phyloP scores from a whole-genome alignment of 64 coral and sea anemone genomes.

The Catalaphyllia jardinei region DNA sequence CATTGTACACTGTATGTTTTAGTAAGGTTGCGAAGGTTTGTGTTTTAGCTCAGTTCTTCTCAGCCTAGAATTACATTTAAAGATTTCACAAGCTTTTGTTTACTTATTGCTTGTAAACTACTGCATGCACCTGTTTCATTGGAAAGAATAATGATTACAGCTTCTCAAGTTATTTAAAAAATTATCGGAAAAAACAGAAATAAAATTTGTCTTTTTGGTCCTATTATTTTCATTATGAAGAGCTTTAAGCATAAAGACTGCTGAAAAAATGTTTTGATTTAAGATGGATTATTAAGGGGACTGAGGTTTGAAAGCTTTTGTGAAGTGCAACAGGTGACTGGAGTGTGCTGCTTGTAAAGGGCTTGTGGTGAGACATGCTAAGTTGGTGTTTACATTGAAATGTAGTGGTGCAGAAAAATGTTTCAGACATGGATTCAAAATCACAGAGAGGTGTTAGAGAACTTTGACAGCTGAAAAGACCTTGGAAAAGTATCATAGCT shows the following conservation, averaged over 20 bases:
- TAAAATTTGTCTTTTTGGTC: no score
- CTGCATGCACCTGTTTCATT: background rate
- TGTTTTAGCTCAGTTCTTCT: background rate
- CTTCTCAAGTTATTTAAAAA: background rate
- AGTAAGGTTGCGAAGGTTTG: background rate
- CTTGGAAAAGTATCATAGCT: background rate
- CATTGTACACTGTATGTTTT: background rate
- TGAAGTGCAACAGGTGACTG: conserved; percentile 37
- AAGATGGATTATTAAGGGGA: background rate
- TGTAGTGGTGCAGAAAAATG: background rate
- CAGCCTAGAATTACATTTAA: background rate
- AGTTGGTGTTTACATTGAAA: background rate
- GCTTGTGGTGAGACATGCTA: background rate
- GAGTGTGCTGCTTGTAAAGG: conserved; percentile 13
- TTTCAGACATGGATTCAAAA: background rate
- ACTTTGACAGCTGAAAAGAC: background rate
- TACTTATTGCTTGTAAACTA: background rate
- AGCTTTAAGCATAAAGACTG: background rate
- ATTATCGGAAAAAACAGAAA: no score
- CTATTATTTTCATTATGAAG: no score
- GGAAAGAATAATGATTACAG: background rate
- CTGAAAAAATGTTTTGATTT: background rate
- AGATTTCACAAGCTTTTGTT: background rate
- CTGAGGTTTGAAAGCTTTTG: background rate
- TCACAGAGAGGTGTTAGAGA: background rate